Conservation (phyloP, 2,113 vertebrate species). For the Hirundichthys speculiger region DNA sequence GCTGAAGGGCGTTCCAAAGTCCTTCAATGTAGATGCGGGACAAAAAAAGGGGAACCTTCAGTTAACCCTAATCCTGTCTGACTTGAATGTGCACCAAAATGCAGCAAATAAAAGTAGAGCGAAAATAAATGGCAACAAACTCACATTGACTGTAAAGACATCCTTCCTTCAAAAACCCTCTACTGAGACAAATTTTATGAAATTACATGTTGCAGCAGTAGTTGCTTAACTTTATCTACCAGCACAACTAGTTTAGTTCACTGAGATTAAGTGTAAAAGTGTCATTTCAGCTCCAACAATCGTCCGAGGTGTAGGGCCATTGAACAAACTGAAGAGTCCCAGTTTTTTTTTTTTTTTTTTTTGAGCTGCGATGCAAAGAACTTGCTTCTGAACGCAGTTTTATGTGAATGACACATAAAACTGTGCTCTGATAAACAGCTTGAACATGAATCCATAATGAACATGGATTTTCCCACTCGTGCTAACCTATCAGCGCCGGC, state of each 20-base stretch:
- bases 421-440: slow-evolving; percentile 73
- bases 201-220: not conserved
- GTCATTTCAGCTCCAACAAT: slow-evolving; percentile 34
- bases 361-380: too few relatives aligned
- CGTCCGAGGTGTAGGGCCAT: slow-evolving; percentile 4
- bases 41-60: slow-evolving; percentile 53
- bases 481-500: slow-evolving; percentile 69
- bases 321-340: slow-evolving; percentile 24
- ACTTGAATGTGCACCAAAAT: slow-evolving; percentile 20
- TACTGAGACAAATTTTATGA: not conserved
- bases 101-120: slow-evolving; percentile 3
- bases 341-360: too few relatives aligned
- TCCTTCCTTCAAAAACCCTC: not conserved
- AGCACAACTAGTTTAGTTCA: slow-evolving; percentile 29
- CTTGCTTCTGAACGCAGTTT: too few relatives aligned
- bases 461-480: slow-evolving; percentile 73
- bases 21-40: slow-evolving; percentile 54
- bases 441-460: too few relatives aligned
- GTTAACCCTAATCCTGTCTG: slow-evolving; percentile 32
- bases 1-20: slow-evolving; percentile 69
- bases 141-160: not conserved
- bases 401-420: slow-evolving; percentile 65
- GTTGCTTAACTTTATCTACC: slow-evolving; percentile 22
- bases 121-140: not conserved
- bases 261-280: slow-evolving; percentile 39